Percentiles rank a stretch among this genome's conserved stretches.
phyloP scores from a whole-genome alignment of 1,140 invertebrate species.

The Microvelia longipes region DNA sequence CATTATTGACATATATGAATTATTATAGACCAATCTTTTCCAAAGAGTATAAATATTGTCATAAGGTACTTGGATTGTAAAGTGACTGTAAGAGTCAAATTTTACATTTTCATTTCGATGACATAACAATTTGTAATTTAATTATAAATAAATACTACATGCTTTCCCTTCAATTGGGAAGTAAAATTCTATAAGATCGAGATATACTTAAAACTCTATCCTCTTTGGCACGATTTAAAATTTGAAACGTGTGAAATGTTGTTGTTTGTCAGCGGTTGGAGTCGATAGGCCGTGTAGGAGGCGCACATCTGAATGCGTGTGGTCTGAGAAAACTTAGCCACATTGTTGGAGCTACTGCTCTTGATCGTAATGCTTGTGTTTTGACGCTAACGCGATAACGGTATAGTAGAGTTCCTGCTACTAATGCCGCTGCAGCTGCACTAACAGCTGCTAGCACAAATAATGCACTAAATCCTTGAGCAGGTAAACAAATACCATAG shows the following conservation, averaged over 20 bases:
- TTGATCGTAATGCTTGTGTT: slow-evolving; percentile 24
- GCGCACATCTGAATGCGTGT: neutral
- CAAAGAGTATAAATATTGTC: slow-evolving; percentile 3
- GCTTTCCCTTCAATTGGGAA: neutral
- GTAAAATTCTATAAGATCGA: neutral
- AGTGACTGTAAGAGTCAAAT: neutral
- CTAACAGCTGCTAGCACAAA: slow-evolving; percentile 74
- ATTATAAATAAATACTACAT: neutral
- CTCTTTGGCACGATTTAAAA: slow-evolving; percentile 17
- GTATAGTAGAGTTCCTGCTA: slow-evolving; percentile 57
- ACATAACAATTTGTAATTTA: slow-evolving; percentile 9
- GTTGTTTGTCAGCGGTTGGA: slow-evolving; percentile 26
- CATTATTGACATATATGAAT: neutral
- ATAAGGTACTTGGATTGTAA: neutral
- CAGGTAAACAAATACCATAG: slow-evolving; percentile 79
- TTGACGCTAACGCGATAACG: slow-evolving; percentile 58
- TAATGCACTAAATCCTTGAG: slow-evolving; percentile 69
- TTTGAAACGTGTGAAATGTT: slow-evolving; percentile 31
- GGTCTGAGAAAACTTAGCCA: slow-evolving; percentile 31
- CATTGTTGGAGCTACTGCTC: slow-evolving; percentile 2
- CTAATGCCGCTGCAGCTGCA: slow-evolving; percentile 62
- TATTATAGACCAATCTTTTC: neutral
- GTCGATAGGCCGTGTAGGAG: slow-evolving; percentile 32
- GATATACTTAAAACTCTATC: slow-evolving; percentile 9
- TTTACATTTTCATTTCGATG: too few species aligned